Conservation (phyloP, 2,113 vertebrate genomes). For the Mola mola region DNA sequence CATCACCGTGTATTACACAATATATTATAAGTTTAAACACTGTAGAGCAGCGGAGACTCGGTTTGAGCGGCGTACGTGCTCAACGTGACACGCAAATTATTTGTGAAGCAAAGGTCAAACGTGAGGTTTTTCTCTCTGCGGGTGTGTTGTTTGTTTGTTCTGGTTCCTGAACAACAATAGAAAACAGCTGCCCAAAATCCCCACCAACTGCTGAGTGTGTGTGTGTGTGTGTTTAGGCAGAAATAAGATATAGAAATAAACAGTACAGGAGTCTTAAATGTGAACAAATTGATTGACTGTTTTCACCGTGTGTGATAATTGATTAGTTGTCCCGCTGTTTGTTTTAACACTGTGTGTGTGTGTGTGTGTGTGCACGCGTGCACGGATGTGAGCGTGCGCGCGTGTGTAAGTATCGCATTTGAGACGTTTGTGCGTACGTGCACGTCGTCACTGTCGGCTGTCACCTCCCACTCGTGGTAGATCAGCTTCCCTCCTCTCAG, state of each 20-base stretch:
- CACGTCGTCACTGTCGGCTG: constrained; percentile 19
- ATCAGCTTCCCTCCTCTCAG: neutral
- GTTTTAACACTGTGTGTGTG: neutral
- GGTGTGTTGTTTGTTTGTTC: constrained; percentile 45
- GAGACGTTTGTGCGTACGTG: neutral
- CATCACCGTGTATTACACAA: no score
- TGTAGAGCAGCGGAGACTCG: neutral
- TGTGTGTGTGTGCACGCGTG: neutral
- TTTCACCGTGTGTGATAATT: no score
- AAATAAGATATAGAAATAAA: no score
- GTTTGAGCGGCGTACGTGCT: no score
- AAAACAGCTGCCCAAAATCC: constrained; percentile 57
- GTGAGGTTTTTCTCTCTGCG: constrained; percentile 3
- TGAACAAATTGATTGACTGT: no score
- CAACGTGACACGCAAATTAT: neutral
- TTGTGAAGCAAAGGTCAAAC: constrained; percentile 12
- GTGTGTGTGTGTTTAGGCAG: constrained; percentile 22
- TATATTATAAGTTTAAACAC: no score
- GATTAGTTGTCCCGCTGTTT: no score
- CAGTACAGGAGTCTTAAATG: neutral
- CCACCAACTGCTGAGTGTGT: constrained; percentile 1
- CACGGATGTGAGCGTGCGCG: neutral
- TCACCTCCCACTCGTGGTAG: neutral
- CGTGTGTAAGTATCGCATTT: neutral
- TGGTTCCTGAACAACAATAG: constrained; percentile 49